Conservation (phyloP, 2,113 vertebrate genomes). For the Chionodraco myersi region DNA sequence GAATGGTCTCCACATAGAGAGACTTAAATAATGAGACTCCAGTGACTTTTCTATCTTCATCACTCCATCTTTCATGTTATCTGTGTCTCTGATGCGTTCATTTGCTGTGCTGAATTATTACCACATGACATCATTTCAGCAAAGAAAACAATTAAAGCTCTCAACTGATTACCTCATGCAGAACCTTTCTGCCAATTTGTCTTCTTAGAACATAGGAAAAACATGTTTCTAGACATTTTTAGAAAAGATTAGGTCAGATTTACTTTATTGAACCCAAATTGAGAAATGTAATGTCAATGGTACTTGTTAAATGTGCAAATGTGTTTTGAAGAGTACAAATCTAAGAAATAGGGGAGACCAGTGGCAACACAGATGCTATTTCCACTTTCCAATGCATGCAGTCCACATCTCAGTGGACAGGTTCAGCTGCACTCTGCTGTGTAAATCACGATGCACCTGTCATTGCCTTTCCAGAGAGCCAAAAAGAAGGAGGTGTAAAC, state of each 20-base stretch:
- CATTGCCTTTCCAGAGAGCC: constrained; percentile 10
- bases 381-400: background rate
- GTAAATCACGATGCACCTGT: constrained; percentile 37
- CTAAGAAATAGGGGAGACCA: background rate
- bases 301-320: no score
- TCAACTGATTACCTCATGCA: constrained; percentile 30
- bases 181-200: constrained; percentile 27
- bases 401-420: constrained; percentile 16
- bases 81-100: constrained; percentile 41
- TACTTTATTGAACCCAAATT: no score
- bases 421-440: constrained; percentile 19
- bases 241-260: background rate
- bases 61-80: constrained; percentile 32
- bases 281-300: no score
- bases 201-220: background rate
- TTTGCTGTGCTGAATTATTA: constrained; percentile 46
- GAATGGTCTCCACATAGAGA: constrained; percentile 33
- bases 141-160: background rate
- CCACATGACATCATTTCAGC: constrained; percentile 36
- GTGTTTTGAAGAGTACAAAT: background rate
- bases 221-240: background rate
- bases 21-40: constrained; percentile 60
- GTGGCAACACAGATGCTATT: background rate
- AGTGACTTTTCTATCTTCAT: constrained; percentile 40
- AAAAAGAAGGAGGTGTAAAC: constrained; percentile 38